These are phyloP conservation scores for Caenorhabditis auriculariae DNA, from an alignment of 2,888 invertebrate genomes.

Conservation along the genomic window DNA sequence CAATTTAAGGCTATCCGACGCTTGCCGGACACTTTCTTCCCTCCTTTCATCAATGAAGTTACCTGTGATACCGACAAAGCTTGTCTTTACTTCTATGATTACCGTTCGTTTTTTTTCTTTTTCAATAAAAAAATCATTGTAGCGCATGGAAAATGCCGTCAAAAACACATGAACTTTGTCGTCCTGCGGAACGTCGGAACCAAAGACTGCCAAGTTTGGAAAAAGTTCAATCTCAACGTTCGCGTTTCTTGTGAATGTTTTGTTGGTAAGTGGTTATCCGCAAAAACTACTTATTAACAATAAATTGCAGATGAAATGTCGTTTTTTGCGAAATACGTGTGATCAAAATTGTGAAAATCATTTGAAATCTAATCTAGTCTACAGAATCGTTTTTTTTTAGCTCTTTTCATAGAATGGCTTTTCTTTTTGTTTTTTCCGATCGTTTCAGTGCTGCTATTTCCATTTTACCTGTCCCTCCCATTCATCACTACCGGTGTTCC, in stretches of 20 bases:
- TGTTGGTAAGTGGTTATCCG: conserved; percentile 51
- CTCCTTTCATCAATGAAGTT: conserved; percentile 64
- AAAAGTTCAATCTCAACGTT: conserved; percentile 63
- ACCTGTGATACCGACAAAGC: conserved; percentile 63
- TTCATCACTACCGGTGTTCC: too few species aligned
- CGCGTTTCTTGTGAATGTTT: conserved; percentile 64
- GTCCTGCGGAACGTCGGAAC: conserved; percentile 62
- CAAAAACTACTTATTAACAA: not conserved
- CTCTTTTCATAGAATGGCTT: too few species aligned
- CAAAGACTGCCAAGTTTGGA: conserved; percentile 62
- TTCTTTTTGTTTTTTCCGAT: too few species aligned
- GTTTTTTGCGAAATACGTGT: conserved; percentile 64
- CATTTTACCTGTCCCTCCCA: too few species aligned
- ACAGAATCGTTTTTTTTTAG: too few species aligned
- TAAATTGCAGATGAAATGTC: conserved; percentile 60
- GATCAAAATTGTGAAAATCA: too few species aligned
- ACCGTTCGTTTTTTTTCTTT: conserved; percentile 38
- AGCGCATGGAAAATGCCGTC: conserved; percentile 64
- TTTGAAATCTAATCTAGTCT: too few species aligned
- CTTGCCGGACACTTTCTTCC: conserved; percentile 62
- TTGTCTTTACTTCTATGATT: conserved; percentile 63
- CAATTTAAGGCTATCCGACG: conserved; percentile 50
- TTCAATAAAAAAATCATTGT: conserved; percentile 19
- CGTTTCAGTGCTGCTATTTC: too few species aligned
- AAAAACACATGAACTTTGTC: conserved; percentile 64